Evolutionary conservation across 2,113 vertebrate genomes (phyloP).

Genomic region (Ciconia stormi): DNA sequence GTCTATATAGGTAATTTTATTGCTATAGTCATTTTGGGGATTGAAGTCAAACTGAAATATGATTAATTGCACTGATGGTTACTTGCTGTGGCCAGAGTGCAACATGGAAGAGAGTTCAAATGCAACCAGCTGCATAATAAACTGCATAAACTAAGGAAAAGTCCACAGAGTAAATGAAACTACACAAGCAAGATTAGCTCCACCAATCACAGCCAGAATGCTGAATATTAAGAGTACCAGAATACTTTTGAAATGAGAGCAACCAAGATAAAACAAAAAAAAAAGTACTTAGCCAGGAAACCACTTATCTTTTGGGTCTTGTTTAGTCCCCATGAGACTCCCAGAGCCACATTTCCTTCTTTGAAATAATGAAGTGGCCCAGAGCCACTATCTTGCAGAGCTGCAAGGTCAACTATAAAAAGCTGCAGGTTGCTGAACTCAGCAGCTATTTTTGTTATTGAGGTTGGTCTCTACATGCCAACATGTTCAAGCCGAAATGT

Average conservation of each 20-base stretch:
- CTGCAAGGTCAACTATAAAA: constrained; percentile 52
- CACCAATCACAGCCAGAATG: background rate
- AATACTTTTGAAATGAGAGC: constrained; percentile 28
- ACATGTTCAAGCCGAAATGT: constrained; percentile 11
- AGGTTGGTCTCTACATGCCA: constrained; percentile 28
- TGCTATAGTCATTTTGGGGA: background rate
- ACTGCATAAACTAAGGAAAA: background rate
- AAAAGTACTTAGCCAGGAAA: constrained; percentile 30
- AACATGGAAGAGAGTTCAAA: background rate
- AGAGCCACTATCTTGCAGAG: constrained; percentile 35
- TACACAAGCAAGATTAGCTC: background rate
- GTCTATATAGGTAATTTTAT: background rate
- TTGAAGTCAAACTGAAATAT: background rate
- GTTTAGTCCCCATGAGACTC: constrained; percentile 11
- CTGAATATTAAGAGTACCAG: background rate
- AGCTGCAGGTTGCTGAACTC: constrained; percentile 48
- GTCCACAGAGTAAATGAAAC: background rate
- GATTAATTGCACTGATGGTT: background rate
- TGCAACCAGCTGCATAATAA: background rate
- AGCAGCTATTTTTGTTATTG: constrained; percentile 51
- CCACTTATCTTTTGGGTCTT: constrained; percentile 42
- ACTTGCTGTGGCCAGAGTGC: background rate
- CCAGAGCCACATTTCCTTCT: constrained; percentile 6
- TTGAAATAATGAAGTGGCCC: constrained; percentile 46
- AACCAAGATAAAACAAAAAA: constrained; percentile 3